Base-by-base conservation (phyloP, 2,113 vertebrate species). In the Bostrychus sinensis region DNA sequence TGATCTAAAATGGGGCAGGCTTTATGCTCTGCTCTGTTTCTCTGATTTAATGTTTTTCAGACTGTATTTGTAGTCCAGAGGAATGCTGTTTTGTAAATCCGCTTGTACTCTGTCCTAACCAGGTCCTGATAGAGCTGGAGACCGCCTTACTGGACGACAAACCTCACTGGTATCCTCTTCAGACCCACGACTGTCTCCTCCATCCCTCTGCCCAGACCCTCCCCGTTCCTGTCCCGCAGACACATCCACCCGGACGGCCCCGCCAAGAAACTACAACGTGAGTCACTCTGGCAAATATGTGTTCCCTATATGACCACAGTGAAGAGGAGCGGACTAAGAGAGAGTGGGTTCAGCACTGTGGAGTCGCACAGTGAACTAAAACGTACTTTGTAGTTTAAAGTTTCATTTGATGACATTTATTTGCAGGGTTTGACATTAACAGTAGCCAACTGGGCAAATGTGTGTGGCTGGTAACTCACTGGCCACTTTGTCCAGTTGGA, bases 81-180 rank as follows among this genome's bases (percentile, higher is more conserved):
- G 28, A 30, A 3, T 30, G 28, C 28, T 30, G 4, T 30, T 30
- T 38, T 50, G n/a, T 4, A 43, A 58, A 9, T 22, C 12, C 20
- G 1, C 36, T 43, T 56, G 34, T 7, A 14, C 58, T 42, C 0
- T 74, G 56, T 48, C 55, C 22, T 46, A 28, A 32, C 45, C 89
- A 99, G 97, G 94, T 98, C 86, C 93, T 99, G 60, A 98, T 98
- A 64, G 97, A 99, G 90, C 84, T 99, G 91, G 97, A 98, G 87
- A 98, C 96, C 42, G 96, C 96, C 12, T 93, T 96, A 85, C 88
- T 99, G 88, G 97, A 99, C 53, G 97, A 99, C 85, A 96, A 98
- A 72, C 96, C 97, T 72, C 97, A 98, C 77, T 98, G 95, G 97
- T 99, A 98, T 85, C 98, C 96, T 68, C 93, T 99, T 78, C 97